phyloP scores from a whole-genome alignment of 2,888 invertebrate species.

The Lasioglossum vierecki region DNA sequence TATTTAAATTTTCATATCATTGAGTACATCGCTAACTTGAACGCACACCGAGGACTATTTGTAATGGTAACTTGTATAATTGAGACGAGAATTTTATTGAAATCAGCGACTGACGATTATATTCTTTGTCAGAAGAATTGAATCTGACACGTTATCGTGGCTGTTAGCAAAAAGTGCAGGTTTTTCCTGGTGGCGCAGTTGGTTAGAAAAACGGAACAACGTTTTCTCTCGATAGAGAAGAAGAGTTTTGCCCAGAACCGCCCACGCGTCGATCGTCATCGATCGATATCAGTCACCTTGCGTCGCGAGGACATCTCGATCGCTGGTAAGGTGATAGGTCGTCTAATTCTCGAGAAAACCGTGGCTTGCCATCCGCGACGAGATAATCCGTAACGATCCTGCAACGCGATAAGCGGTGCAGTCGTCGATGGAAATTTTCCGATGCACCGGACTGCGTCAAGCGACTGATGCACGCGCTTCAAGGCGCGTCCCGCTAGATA shows the following conservation, averaged over 20 bases:
- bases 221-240: neutral
- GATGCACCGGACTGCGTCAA: conserved; percentile 29
- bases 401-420: conserved; percentile 28
- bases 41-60: no score
- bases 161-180: no score
- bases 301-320: conserved; percentile 51
- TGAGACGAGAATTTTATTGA: no score
- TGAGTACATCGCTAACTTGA: no score
- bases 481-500: conserved; percentile 55
- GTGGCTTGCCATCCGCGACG: conserved; percentile 22
- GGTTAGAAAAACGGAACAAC: no score
- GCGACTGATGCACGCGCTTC: conserved; percentile 47
- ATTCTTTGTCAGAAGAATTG: no score
- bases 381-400: conserved; percentile 59
- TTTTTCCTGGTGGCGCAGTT: no score
- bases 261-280: conserved; percentile 51
- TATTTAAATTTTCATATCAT: no score
- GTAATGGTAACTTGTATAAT: no score
- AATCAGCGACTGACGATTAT: no score
- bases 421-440: conserved; percentile 60
- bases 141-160: no score
- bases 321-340: conserved; percentile 53
- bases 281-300: conserved; percentile 33
- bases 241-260: conserved; percentile 17
- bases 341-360: conserved; percentile 52